Evolutionary conservation across 92 coral and sea anemone genomes (phyloP), one percentile per base, ranked within the genome.

Genomic region (Palythoa caribaeorum): DNA sequence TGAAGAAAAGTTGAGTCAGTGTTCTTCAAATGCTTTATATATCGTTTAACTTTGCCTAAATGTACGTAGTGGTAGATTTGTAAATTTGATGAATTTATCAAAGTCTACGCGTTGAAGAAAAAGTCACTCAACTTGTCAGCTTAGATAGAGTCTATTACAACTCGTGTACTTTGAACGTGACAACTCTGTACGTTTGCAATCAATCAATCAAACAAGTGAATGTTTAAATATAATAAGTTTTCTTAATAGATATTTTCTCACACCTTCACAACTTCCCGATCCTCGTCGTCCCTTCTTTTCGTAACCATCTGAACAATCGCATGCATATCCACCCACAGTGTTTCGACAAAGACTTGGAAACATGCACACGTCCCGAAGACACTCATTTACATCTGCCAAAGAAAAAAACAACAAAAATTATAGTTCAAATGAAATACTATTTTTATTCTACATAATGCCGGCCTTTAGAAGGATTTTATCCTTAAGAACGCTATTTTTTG

Each of bases 311-410:
- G 97, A 97, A 87, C 99, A 97, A 79, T 95, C 99, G 72, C 99
- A 97, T 65, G 94, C 98, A 78, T 95, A 97, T 38, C 99, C 92
- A 3, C 99, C 99, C 16, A 94, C 94, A 6, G 98, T 97, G 80
- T 97, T 97, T 47, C 98, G 91, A 75, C 99, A 97, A 71, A 97
- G 96, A 47, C 97, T 95, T 72, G 99, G 99, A 71, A 97, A 97
- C 11, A 95, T 97, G 71, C 99, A 97, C 40, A 97, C 96, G 48
- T 89, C 92, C 19, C 91, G 92, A 48, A 79, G 90, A 73, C 99
- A 97, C 88, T 97, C 99, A 80, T 97, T 97, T 36, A 93, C 99
- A 85, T 97, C 99, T 97, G 16, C 80, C 28, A 11, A 12, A 75
- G 52, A 59, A 28, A 28, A 28, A 8, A 57, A 19, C 15, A 75